These are phyloP conservation scores for Mesitornis unicolor DNA, from an alignment of 2,113 vertebrate species.

Conservation along the genomic window DNA sequence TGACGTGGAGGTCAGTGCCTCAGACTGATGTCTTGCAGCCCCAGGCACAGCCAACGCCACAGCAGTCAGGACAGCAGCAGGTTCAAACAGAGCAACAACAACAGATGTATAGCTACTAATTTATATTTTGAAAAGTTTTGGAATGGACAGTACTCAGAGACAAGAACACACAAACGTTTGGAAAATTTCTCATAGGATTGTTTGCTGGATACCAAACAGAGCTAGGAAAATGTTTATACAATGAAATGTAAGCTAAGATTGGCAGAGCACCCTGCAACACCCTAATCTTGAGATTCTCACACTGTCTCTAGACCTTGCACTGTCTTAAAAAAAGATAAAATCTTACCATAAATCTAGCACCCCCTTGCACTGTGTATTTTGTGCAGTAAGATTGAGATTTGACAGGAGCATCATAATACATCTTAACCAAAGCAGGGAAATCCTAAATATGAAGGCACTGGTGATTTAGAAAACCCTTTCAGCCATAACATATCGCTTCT, in stretches of 20 bases:
- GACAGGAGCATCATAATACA: neutral
- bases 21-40: conserved; percentile 72
- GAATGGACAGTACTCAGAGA: neutral
- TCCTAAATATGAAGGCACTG: neutral
- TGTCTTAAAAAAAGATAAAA: neutral
- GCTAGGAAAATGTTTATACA: neutral
- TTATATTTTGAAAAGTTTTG: neutral
- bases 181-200: neutral
- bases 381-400: neutral
- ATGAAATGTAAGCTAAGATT: neutral
- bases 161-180: neutral
- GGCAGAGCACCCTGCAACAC: neutral
- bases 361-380: neutral
- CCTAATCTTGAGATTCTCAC: neutral
- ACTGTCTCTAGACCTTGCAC: neutral
- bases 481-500: neutral
- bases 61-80: conserved; percentile 65
- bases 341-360: neutral
- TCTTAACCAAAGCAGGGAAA: neutral
- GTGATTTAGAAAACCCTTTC: neutral
- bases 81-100: conserved; percentile 77
- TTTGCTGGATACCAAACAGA: conserved; percentile 71
- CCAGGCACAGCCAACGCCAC: conserved; percentile 58
- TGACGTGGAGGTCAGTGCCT: conserved; percentile 88
- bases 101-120: conserved; percentile 94